Evolutionary conservation across 2,888 invertebrate genomes (phyloP).

Genomic region (Mythimna vitellina): DNA sequence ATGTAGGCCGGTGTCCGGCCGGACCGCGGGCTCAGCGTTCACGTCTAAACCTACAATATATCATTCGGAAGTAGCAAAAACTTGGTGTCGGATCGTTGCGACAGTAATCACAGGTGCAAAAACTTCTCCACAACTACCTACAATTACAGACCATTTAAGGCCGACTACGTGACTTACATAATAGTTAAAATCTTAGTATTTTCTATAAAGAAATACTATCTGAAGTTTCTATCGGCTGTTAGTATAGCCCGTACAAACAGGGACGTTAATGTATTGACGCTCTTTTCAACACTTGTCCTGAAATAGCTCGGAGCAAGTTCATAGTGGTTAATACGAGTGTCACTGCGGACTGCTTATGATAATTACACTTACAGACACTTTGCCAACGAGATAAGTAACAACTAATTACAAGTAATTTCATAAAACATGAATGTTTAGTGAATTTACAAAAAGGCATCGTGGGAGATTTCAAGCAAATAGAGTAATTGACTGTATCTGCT

Average conservation of each 20-base stretch:
- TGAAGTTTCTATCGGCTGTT: constrained; percentile 63
- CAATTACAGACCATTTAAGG: constrained; percentile 89
- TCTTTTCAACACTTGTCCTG: constrained; percentile 59
- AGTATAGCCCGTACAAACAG: constrained; percentile 50
- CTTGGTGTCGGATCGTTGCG: constrained; percentile 82
- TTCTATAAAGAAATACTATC: constrained; percentile 73
- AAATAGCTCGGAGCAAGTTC: constrained; percentile 57
- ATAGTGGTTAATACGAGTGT: constrained; percentile 59
- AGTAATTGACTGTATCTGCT: constrained; percentile 14
- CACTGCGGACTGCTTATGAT: constrained; percentile 54
- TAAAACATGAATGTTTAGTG: constrained; percentile 33
- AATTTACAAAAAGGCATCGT: constrained; percentile 27
- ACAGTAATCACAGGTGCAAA: constrained; percentile 85
- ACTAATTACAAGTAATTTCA: constrained; percentile 37
- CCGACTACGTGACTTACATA: constrained; percentile 83
- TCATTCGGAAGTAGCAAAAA: constrained; percentile 85
- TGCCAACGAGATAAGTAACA: constrained; percentile 39
- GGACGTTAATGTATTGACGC: constrained; percentile 59
- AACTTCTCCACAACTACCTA: constrained; percentile 82
- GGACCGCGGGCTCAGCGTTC: constrained; percentile 52
- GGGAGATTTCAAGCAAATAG: constrained; percentile 15
- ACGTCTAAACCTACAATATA: constrained; percentile 75
- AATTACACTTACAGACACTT: constrained; percentile 50
- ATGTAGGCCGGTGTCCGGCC: constrained; percentile 46
- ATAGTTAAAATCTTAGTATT: constrained; percentile 82